These are phyloP conservation scores for Probosciger aterrimus DNA, from an alignment of 2,113 vertebrate species.

Conservation along the genomic window DNA sequence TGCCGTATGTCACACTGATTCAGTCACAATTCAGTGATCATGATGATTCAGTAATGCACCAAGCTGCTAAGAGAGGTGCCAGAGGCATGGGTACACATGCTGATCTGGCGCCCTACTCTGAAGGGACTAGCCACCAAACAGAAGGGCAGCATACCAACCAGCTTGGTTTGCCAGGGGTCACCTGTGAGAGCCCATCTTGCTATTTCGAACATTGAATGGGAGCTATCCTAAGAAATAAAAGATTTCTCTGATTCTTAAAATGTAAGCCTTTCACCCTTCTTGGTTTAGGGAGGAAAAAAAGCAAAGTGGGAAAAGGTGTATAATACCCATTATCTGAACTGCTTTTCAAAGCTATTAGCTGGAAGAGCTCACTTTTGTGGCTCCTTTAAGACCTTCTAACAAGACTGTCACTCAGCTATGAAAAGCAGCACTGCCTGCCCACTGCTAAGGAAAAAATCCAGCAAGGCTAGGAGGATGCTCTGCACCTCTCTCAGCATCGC, in stretches of 20 bases:
- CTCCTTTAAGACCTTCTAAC: not conserved
- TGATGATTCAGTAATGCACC: not conserved
- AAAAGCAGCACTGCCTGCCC: not conserved
- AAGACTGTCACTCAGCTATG: constrained; percentile 14
- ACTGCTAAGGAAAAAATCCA: constrained; percentile 20
- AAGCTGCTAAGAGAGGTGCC: not conserved
- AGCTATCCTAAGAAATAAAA: not conserved
- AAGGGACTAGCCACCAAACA: not conserved
- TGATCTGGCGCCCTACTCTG: not conserved
- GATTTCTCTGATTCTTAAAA: not conserved
- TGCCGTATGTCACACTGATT: not conserved
- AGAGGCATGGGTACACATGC: not conserved
- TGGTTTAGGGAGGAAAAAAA: not conserved
- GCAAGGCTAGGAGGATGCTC: constrained; percentile 8
- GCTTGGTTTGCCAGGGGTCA: not conserved
- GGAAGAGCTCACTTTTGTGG: not conserved
- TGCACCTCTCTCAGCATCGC: not conserved
- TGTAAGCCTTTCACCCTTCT: not conserved
- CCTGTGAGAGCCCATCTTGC: not conserved
- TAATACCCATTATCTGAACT: not conserved
- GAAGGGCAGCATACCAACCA: not conserved
- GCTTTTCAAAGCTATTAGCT: constrained; percentile 5
- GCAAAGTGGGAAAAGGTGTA: not conserved
- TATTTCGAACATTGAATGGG: not conserved
- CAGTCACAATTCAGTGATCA: not conserved